Percentiles rank a stretch among this genome's conserved stretches.
These are phyloP conservation scores for Microcebus ravelobensis DNA, from an alignment of 2,113 vertebrate genomes.

Conservation along the genomic window DNA sequence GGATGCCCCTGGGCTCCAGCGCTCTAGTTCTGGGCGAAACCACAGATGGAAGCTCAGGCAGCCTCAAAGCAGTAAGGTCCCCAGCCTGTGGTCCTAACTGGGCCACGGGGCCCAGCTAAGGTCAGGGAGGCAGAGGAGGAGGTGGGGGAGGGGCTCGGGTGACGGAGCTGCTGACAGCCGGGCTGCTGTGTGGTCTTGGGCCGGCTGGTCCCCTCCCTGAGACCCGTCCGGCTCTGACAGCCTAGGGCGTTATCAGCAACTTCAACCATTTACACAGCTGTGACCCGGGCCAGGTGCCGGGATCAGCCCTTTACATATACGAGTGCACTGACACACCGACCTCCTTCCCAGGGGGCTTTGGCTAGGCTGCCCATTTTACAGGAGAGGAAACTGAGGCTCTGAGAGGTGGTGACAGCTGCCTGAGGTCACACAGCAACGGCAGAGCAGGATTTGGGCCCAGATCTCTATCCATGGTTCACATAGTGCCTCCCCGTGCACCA, in stretches of 20 bases:
- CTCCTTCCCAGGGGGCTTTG: not conserved
- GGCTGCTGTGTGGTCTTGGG: not conserved
- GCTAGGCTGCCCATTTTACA: not conserved
- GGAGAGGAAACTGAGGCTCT: not conserved
- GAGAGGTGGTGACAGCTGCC: not conserved
- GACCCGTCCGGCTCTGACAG: not conserved
- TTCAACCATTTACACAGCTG: not conserved
- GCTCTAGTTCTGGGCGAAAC: not conserved
- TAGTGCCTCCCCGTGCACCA: not conserved
- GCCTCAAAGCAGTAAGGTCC: not conserved
- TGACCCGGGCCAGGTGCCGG: not conserved
- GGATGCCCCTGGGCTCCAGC: not conserved
- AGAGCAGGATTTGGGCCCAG: not conserved
- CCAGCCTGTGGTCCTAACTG: not conserved
- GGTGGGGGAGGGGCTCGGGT: not conserved
- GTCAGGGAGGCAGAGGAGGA: fast-evolving
- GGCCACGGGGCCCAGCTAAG: not conserved
- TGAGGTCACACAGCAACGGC: not conserved
- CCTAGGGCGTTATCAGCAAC: not conserved
- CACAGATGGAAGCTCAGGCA: not conserved
- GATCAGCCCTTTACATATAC: fast-evolving
- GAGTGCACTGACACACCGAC: fast-evolving
- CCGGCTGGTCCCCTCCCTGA: not conserved
- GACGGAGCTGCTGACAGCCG: not conserved
- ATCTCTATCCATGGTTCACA: not conserved